Percentiles rank a stretch among this genome's conserved stretches.
Evolutionary conservation across 2,888 invertebrate genomes (phyloP).

Genomic region (Molanna angustata): DNA sequence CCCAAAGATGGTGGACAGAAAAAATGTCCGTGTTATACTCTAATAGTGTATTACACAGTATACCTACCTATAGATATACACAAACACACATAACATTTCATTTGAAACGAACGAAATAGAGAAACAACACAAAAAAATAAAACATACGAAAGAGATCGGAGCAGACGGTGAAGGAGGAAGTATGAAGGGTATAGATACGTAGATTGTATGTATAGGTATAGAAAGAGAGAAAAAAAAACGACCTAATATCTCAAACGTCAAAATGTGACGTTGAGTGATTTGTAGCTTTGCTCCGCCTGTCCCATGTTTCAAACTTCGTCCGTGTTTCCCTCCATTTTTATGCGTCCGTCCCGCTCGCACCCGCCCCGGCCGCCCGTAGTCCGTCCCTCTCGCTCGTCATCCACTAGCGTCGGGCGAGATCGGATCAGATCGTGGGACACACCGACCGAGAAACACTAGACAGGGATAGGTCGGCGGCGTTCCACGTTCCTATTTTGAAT

Average conservation of each 20-base stretch:
- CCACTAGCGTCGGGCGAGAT: conserved; percentile 22
- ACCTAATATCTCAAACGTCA: conserved; percentile 60
- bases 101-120: too few species aligned
- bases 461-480: conserved; percentile 22
- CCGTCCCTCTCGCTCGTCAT: conserved; percentile 17
- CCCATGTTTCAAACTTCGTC: conserved; percentile 59
- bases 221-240: conserved; percentile 41
- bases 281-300: conserved; percentile 61
- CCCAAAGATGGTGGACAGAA: too few species aligned
- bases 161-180: conserved; percentile 9
- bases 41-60: too few species aligned
- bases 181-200: conserved; percentile 9
- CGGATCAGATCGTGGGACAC: conserved; percentile 29
- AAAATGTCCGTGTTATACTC: too few species aligned
- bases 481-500: conserved; percentile 17
- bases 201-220: conserved; percentile 6
- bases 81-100: too few species aligned
- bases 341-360: conserved; percentile 12
- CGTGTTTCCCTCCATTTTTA: conserved; percentile 37
- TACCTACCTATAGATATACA: too few species aligned
- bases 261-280: conserved; percentile 61
- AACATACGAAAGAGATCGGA: conserved; percentile 9
- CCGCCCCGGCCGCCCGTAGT: conserved; percentile 1
- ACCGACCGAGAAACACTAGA: conserved; percentile 16
- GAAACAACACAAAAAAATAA: too few species aligned